Base-by-base conservation (phyloP, 2,888 invertebrate genomes). In the Drosophila mercatorum region DNA sequence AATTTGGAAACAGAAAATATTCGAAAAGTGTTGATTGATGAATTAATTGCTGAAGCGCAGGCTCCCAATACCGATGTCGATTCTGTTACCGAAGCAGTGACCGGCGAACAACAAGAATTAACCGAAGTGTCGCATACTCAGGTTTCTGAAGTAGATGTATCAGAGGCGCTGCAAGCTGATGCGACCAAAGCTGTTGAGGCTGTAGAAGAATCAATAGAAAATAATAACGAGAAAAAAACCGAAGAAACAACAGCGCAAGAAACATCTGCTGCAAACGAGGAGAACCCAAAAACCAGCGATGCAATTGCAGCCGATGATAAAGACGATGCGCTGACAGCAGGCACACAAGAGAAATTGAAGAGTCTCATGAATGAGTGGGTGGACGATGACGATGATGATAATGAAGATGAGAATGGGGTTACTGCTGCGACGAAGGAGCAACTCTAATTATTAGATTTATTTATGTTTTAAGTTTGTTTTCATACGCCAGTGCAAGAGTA, bases 361-460 rank as follows among this genome's bases (percentile, higher is more conserved):
- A 93, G 90, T 75, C 80, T 93, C 62, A 92, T 93, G 49, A 92
- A 91, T 68, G 93, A 93, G 71, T 93, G 93, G 93, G 93, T 72
- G 3, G 92, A 92, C 57, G 93, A 93, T 51, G 92, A 92, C 49
- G 92, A 92, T 34, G 89, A 80, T 59, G 92, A 91, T 51, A 92
- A 92, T 55, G 88, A 88, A 11, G 92, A 91, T 51, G 88, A 90
- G 58, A 84, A 88, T 52, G 83, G 81, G 62, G 90, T 88, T 58
- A 73, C 79, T 68, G 91, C 83, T 66, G 83, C 75, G 62, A 73
- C 81, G 67, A 89, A 89, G 52, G 84, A 83, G 69, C 81, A 90
- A 68, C 90, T 91, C 80, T 91, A 90, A 91, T 83, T 83, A 78
- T 77, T 90, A 88, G 90, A 91, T 83, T 88, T 91, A 91, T 81